A percentile compares a stretch with the other conserved stretches of the same genome.
Conservation (phyloP, 2,113 vertebrate species). For the Bubalus kerabau region DNA sequence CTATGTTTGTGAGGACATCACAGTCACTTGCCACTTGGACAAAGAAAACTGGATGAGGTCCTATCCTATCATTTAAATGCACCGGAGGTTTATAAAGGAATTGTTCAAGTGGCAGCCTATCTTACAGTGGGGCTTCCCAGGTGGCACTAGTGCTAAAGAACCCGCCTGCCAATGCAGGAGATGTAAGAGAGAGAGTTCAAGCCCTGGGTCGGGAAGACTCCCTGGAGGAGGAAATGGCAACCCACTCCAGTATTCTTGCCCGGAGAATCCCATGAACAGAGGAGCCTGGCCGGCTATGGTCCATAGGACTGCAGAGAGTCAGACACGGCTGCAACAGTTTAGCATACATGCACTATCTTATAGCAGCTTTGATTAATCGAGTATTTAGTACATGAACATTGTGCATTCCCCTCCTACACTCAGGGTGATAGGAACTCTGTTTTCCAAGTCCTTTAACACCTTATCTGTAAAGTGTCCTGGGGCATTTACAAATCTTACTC, state of each 20-base stretch:
- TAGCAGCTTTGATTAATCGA: not conserved
- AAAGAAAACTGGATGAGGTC: not conserved
- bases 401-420: not conserved
- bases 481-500: not conserved
- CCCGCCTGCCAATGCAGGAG: not conserved
- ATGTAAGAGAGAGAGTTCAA: not conserved
- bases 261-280: not conserved
- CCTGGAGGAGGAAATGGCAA: not conserved
- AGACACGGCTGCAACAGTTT: not conserved
- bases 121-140: not conserved
- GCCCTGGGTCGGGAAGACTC: not conserved
- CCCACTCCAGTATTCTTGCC: not conserved
- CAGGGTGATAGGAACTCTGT: not conserved
- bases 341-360: not conserved
- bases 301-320: not conserved
- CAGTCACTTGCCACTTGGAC: not conserved
- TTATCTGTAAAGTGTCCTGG: not conserved
- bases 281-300: not conserved
- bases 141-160: not conserved
- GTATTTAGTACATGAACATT: not conserved
- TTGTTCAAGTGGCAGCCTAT: not conserved
- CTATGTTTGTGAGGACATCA: rapidly evolving
- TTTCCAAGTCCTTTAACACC: not conserved
- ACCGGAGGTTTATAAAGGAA: not conserved
- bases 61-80: not conserved